Base-by-base conservation (phyloP, 2,797 vertebrate species). In the Catostomus latipinnis region DNA sequence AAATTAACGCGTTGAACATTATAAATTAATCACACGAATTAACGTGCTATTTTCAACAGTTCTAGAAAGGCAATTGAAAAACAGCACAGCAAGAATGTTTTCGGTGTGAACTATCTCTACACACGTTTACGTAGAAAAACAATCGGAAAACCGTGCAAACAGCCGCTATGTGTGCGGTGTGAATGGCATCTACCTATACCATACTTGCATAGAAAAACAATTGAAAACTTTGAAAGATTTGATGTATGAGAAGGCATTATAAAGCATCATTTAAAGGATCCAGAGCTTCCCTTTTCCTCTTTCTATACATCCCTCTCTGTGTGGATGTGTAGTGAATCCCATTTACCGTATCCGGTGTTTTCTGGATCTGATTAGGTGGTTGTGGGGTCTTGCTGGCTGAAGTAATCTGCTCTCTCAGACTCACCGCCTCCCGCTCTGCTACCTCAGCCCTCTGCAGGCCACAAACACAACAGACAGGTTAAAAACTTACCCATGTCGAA, bases 401-500 rank as follows among this genome's bases (percentile, higher is more conserved):
- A 0, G 93, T 92, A 84, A 96, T 95, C 91, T 96, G 95, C 87
- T 95, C 95, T 89, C 93, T 91, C 86, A 96, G 92, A 86, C 91
- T 92, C 91, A 95, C 95, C 6, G 94, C 94, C 88, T 96, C 95
- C 91, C 93, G 94, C 91, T 96, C 95, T 43, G 95, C 95, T 80
- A 91, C 92, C 91, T 96, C 95, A 89, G 95, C 94, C 93, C 95
- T 96, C 95, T 96, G 93, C 6, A n/a, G 48, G 61, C 45, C 76
- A 71, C 58, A 53, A 18, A 71, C 52, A 56, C 1, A 57, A 67
- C 50, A 75, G 45, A 58, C 65, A 46, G 14, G 22, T 57, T 43
- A 6, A 75, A 63, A 67, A 71, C 18, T 2, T 18, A 10, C 16
- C 49, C 12, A n/a, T 52, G 58, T 62, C 5, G 6, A 56, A 13